Conservation (phyloP, 2,888 invertebrate genomes). For the Athrips mouffetella region DNA sequence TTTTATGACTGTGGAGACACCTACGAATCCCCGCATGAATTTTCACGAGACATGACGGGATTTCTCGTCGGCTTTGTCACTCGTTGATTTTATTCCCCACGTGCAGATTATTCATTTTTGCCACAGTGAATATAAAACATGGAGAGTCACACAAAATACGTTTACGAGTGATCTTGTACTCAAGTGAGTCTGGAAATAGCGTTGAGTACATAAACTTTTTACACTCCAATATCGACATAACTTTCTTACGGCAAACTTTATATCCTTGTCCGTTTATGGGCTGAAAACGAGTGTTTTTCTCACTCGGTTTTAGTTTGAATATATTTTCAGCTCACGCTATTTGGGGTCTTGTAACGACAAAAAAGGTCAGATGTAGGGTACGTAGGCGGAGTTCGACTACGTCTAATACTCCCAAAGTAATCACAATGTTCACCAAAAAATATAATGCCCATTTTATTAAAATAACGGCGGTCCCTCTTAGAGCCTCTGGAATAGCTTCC, state of each 20-base stretch:
- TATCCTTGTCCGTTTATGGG: constrained; percentile 8
- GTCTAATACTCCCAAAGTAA: constrained; percentile 6
- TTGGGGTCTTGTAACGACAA: background rate
- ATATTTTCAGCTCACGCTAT: constrained; percentile 1
- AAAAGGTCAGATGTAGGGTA: constrained; percentile 9
- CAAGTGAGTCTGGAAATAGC: background rate
- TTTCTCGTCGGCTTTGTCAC: background rate
- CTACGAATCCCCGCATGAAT: constrained; percentile 21
- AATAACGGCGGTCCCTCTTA: constrained; percentile 4
- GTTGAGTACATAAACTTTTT: constrained; percentile 1
- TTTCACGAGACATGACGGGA: constrained; percentile 4
- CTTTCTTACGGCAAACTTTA: background rate
- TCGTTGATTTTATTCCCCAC: background rate
- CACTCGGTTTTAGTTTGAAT: constrained; percentile 4
- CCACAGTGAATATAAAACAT: background rate
- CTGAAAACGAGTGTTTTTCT: constrained; percentile 7
- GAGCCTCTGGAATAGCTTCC: background rate
- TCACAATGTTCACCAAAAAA: constrained; percentile 13
- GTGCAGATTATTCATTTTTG: background rate
- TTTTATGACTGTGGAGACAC: constrained; percentile 18
- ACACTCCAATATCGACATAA: constrained; percentile 1
- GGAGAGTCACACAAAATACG: constrained; percentile 5
- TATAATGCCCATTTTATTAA: constrained; percentile 11
- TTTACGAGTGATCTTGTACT: constrained; percentile 9
- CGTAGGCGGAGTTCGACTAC: background rate